These are phyloP conservation scores for Nomada ruficornis DNA, from an alignment of 2,888 invertebrate genomes.

Conservation along the genomic window DNA sequence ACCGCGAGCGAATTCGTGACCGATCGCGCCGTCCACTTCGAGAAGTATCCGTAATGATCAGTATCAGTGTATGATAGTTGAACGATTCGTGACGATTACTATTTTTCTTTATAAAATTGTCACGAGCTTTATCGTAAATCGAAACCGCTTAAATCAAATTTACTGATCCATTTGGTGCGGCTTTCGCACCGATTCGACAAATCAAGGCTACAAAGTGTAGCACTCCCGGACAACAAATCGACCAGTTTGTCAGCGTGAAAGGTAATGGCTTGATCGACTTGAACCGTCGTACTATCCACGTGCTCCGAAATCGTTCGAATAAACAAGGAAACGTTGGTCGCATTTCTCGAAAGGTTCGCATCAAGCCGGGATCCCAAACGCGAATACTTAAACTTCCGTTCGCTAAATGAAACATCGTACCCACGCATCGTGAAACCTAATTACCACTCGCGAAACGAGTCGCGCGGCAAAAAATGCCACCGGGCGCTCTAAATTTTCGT, in stretches of 20 bases:
- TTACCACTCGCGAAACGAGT: background rate
- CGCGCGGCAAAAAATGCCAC: slow-evolving; percentile 16
- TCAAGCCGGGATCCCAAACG: background rate
- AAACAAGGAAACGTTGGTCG: background rate
- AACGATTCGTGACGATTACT: background rate
- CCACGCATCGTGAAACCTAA: background rate
- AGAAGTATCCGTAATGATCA: background rate
- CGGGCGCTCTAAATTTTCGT: slow-evolving; percentile 32
- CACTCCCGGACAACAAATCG: slow-evolving; percentile 36
- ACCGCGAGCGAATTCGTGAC: slow-evolving; percentile 20
- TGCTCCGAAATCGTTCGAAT: background rate
- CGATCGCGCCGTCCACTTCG: background rate
- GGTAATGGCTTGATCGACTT: slow-evolving; percentile 39
- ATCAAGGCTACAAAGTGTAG: slow-evolving; percentile 47
- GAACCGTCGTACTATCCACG: background rate
- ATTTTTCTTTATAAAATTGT: background rate
- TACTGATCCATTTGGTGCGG: slow-evolving; percentile 26
- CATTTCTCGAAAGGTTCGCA: background rate
- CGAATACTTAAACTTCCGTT: background rate
- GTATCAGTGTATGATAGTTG: background rate
- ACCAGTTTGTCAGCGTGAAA: slow-evolving; percentile 36
- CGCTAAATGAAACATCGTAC: no score
- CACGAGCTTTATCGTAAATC: background rate
- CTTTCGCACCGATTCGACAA: slow-evolving; percentile 30
- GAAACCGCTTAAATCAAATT: slow-evolving; percentile 20